phyloP scores from a whole-genome alignment of 1,140 invertebrate genomes.

The Sipha flava region DNA sequence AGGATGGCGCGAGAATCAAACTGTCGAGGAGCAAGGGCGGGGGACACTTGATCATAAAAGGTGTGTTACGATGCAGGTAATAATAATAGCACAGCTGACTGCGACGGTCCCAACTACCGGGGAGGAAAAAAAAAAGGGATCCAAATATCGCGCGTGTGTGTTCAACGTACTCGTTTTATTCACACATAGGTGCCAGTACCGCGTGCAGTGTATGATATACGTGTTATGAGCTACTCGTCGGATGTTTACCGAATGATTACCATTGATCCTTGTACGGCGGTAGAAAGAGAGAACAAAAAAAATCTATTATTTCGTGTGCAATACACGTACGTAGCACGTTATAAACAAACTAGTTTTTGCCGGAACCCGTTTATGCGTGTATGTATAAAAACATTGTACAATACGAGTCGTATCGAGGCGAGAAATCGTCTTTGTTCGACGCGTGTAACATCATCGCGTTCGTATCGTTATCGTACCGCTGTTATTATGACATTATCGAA shows the following conservation, averaged over 20 bases:
- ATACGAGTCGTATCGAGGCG: neutral
- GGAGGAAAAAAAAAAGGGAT: neutral
- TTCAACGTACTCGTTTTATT: too few relatives aligned
- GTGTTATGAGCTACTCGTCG: neutral
- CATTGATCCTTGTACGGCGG: neutral
- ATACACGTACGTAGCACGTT: neutral
- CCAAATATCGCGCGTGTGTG: too few relatives aligned
- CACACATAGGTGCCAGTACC: too few relatives aligned
- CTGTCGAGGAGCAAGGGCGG: neutral
- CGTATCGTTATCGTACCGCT: neutral
- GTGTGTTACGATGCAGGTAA: conserved; percentile 2
- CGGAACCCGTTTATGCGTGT: neutral
- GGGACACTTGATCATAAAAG: conserved; percentile 25
- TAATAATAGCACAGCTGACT: neutral
- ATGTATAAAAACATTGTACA: neutral
- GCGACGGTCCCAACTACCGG: neutral
- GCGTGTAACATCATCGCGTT: neutral
- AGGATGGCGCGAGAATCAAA: neutral
- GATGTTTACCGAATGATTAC: neutral
- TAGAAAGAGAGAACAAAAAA: neutral
- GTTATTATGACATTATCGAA: too few relatives aligned
- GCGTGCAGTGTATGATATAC: neutral
- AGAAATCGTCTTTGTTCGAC: neutral
- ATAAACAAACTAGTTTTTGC: neutral
- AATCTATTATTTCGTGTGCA: neutral